A percentile compares a stretch with the other conserved stretches of the same genome.
Evolutionary conservation across 2,797 vertebrate genomes (phyloP).

Genomic region (Argyrosomus regius): DNA sequence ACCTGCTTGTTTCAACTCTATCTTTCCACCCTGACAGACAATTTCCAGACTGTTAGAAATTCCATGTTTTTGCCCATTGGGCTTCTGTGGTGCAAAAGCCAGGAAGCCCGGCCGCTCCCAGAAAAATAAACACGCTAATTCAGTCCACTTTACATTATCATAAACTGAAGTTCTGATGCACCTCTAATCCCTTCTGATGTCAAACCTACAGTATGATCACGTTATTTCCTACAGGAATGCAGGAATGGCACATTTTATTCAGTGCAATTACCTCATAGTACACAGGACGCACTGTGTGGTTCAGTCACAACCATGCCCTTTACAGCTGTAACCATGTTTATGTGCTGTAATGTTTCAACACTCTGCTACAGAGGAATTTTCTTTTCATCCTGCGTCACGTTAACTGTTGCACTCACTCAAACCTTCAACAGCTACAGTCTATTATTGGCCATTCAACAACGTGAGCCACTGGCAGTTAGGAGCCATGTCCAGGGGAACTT

Average conservation of each 20-base stretch:
- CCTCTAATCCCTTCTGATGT: constrained; percentile 23
- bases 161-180: constrained; percentile 51
- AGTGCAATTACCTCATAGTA: constrained; percentile 1
- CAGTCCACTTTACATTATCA: constrained; percentile 44
- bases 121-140: constrained; percentile 66
- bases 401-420: constrained; percentile 13
- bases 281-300: constrained; percentile 17
- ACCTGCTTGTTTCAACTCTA: constrained; percentile 71
- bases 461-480: background rate
- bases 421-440: background rate
- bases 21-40: constrained; percentile 68
- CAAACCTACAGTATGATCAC: background rate
- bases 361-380: constrained; percentile 24
- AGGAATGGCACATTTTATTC: constrained; percentile 22
- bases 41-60: constrained; percentile 71
- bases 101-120: constrained; percentile 64
- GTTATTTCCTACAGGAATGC: constrained; percentile 24
- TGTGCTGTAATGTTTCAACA: constrained; percentile 22
- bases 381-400: constrained; percentile 23
- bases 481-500: background rate
- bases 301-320: constrained; percentile 26
- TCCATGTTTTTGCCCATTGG: constrained; percentile 64
- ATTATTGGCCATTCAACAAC: background rate
- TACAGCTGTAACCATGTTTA: constrained; percentile 40
- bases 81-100: constrained; percentile 40